Evolutionary conservation across 1,140 invertebrate genomes (phyloP).

Genomic region (Leucophenga varia): DNA sequence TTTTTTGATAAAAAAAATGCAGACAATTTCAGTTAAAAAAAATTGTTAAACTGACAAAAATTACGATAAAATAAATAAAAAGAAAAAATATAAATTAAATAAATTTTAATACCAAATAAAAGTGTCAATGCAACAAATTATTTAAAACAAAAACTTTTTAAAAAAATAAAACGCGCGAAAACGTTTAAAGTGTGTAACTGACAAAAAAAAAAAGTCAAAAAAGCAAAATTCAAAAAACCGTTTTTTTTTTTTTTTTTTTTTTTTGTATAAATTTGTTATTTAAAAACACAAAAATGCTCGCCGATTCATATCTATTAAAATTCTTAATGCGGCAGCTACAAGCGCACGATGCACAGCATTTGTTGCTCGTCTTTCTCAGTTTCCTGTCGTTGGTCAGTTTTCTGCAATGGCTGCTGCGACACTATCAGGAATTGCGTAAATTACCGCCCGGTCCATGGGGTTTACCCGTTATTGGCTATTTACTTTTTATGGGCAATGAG

Average conservation of each 20-base stretch:
- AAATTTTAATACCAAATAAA: too few relatives aligned
- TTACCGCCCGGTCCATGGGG: constrained; percentile 86
- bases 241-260: too few relatives aligned
- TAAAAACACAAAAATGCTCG: constrained; percentile 28
- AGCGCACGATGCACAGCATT: constrained; percentile 37
- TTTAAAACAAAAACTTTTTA: not conserved
- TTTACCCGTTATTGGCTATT: constrained; percentile 77
- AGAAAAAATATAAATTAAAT: not conserved
- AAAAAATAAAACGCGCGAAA: not conserved
- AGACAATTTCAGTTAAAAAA: constrained; percentile 1
- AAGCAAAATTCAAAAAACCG: constrained; percentile 1
- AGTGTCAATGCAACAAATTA: too few relatives aligned
- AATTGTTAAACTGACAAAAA: not conserved
- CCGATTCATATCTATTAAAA: constrained; percentile 51
- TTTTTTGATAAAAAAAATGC: constrained; percentile 1
- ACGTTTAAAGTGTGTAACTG: too few relatives aligned
- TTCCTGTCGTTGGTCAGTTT: constrained; percentile 58
- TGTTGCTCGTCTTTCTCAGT: constrained; percentile 61
- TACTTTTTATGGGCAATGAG: constrained; percentile 75
- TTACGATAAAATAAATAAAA: not conserved
- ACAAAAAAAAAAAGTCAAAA: not conserved
- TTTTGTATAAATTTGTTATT: too few relatives aligned
- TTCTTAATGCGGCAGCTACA: constrained; percentile 39
- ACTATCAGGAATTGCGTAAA: constrained; percentile 59
- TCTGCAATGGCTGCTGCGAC: constrained; percentile 59